Evolutionary conservation across 2,113 vertebrate species (phyloP), one percentile per base, ranked within the genome.

Genomic region (Ailurus styani): DNA sequence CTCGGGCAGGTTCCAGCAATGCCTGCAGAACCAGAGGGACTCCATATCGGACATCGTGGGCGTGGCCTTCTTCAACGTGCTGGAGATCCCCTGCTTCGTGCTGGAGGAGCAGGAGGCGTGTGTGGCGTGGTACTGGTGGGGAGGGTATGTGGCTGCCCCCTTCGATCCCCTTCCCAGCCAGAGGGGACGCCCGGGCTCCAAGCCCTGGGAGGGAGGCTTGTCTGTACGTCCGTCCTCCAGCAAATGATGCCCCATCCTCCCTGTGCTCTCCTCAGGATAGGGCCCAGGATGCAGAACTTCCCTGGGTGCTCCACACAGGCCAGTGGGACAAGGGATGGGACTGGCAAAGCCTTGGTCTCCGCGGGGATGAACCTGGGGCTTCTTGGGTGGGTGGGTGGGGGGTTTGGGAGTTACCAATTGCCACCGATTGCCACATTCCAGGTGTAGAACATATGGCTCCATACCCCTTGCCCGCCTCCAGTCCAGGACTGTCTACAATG

Each of bases 71-170:
- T 99, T 99, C 93, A 99, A 99, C 60, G 57, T 99, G 96, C 98
- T 99, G 93, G 99, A 99, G 96, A 98, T 99, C 91, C 99, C 99
- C 6, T 99, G 99, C 98, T 99, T 99, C 13, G 97, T 98, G 95
- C 98, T 99, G 97, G 98, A 99, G 75, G 97, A 99, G 45, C 97
- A 82, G 9, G 98, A 99, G 82, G 98, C 99, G 75, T 99, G 99
- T 0, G 60, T 98, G 81, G 96, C 82, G 6, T 98, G 99, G 99
- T 93, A 98, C 92, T 99, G 98, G 98, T 98, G 98, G 98, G 98
- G 99, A 6, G 98, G 98, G 99, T 99, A 97, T 21, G 98, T 98
- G 29, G 5, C 90, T 86, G 17, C 21, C 10, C 25, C 4, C 60
- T 55, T 54, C 0, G 0, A 77, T 10, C 23, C 57, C 57, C n/a